Percentiles rank a stretch among this genome's conserved stretches.
phyloP scores from a whole-genome alignment of 2,888 invertebrate species.

The Deilephila elpenor region DNA sequence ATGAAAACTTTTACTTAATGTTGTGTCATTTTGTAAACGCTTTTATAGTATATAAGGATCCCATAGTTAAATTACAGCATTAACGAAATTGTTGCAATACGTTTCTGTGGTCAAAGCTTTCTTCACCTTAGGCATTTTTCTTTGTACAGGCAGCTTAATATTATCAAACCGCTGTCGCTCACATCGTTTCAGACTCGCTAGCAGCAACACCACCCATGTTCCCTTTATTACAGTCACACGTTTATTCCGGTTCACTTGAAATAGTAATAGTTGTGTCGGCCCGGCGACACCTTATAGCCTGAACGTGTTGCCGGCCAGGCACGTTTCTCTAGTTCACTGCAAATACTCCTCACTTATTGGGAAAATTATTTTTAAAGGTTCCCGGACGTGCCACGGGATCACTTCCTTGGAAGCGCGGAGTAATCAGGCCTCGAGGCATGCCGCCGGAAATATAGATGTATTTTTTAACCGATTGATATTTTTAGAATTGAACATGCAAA shows the following conservation, averaged over 20 bases:
- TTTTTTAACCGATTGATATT: too few relatives aligned
- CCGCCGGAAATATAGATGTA: too few relatives aligned
- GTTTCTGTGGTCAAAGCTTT: background rate
- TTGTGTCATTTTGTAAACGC: background rate
- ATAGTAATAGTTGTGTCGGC: conserved; percentile 57
- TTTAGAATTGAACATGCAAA: too few relatives aligned
- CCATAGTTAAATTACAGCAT: too few relatives aligned
- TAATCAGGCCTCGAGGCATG: too few relatives aligned
- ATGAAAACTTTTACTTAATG: background rate
- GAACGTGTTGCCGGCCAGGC: conserved; percentile 52
- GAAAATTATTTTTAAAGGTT: conserved; percentile 39
- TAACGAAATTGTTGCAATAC: too few relatives aligned
- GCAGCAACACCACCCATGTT: conserved; percentile 44
- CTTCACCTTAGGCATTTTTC: background rate
- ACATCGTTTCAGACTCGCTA: conserved; percentile 38
- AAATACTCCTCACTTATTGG: conserved; percentile 44
- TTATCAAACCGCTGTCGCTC: background rate
- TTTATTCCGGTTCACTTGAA: conserved; percentile 75
- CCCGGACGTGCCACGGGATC: conserved; percentile 12
- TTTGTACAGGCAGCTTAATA: too few relatives aligned
- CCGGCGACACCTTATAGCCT: conserved; percentile 56
- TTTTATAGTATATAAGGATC: too few relatives aligned
- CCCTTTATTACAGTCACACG: conserved; percentile 55
- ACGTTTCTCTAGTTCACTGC: conserved; percentile 21
- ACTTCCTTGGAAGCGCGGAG: conserved; percentile 19